These are phyloP conservation scores for Gila robusta DNA, from an alignment of 2,797 vertebrate species.

Conservation along the genomic window DNA sequence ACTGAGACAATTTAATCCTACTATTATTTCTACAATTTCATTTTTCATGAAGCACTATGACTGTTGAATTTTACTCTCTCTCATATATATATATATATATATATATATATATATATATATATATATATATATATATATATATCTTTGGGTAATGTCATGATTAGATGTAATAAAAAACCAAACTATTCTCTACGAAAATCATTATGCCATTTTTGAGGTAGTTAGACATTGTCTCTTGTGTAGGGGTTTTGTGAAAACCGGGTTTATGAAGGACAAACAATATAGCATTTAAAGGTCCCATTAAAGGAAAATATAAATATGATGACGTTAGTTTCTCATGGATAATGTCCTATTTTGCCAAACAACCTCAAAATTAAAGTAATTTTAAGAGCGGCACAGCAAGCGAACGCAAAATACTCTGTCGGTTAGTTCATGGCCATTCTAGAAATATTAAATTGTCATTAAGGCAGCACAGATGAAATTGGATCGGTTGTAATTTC, in stretches of 20 bases:
- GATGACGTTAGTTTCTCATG: slow-evolving; percentile 14
- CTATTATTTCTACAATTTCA: slow-evolving; percentile 34
- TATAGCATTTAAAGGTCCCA: slow-evolving; percentile 7
- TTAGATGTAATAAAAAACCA: slow-evolving; percentile 14
- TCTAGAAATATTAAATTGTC: slow-evolving; percentile 39
- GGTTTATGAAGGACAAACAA: slow-evolving; percentile 24
- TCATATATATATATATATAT: too few species aligned
- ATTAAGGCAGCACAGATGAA: slow-evolving; percentile 39
- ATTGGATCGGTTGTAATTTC: slow-evolving; percentile 42
- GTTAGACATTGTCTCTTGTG: neutral
- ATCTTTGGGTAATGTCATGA: neutral
- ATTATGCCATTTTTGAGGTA: neutral
- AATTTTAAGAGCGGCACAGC: slow-evolving; percentile 1
- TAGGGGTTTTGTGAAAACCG: neutral
- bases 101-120: too few species aligned
- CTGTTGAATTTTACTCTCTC: slow-evolving; percentile 11
- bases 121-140: neutral
- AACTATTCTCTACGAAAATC: slow-evolving; percentile 8
- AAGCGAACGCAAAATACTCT: neutral
- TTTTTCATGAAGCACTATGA: slow-evolving; percentile 10
- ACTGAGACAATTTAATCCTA: slow-evolving; percentile 33
- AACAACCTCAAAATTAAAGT: slow-evolving; percentile 21
- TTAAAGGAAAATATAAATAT: slow-evolving; percentile 1
- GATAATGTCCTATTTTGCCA: slow-evolving; percentile 11
- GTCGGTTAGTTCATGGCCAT: slow-evolving; percentile 22